Evolutionary conservation across 2,113 vertebrate genomes (phyloP).

Genomic region (Ameiurus melas): DNA sequence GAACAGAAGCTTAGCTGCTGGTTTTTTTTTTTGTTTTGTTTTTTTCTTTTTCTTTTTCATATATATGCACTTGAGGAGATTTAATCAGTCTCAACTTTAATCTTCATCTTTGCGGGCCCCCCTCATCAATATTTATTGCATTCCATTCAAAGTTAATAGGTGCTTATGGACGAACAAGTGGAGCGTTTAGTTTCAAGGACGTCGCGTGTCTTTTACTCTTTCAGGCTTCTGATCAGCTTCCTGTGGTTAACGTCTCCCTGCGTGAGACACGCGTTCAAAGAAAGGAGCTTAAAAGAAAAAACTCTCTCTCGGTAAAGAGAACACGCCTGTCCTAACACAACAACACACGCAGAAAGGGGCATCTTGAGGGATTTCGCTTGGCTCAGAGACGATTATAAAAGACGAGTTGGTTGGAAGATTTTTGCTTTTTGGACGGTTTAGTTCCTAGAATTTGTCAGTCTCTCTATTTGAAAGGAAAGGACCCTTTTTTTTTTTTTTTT

Average conservation of each 20-base stretch:
- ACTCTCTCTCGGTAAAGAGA: constrained; percentile 16
- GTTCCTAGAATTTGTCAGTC: background rate
- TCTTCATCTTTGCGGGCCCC: constrained; percentile 37
- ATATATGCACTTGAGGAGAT: constrained; percentile 17
- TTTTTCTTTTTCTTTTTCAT: too few species aligned
- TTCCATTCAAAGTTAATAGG: constrained; percentile 47
- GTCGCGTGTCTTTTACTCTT: background rate
- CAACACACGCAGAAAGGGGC: background rate
- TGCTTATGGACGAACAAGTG: constrained; percentile 36
- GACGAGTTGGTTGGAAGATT: background rate
- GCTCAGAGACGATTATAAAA: constrained; percentile 19
- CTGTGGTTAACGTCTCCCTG: constrained; percentile 7
- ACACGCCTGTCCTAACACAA: constrained; percentile 27
- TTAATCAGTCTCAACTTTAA: constrained; percentile 41
- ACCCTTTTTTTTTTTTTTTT: background rate
- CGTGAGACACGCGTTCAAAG: constrained; percentile 38
- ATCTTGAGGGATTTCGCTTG: constrained; percentile 32
- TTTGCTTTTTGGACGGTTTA: background rate
- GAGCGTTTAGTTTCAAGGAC: constrained; percentile 39
- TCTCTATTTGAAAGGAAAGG: background rate
- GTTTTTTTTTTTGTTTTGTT: too few species aligned
- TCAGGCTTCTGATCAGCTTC: constrained; percentile 39
- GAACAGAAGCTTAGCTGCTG: background rate
- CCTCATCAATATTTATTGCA: constrained; percentile 48
- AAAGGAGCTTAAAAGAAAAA: constrained; percentile 4